Evolutionary conservation across 2,888 invertebrate genomes (phyloP).

Genomic region (Carcina quercana): DNA sequence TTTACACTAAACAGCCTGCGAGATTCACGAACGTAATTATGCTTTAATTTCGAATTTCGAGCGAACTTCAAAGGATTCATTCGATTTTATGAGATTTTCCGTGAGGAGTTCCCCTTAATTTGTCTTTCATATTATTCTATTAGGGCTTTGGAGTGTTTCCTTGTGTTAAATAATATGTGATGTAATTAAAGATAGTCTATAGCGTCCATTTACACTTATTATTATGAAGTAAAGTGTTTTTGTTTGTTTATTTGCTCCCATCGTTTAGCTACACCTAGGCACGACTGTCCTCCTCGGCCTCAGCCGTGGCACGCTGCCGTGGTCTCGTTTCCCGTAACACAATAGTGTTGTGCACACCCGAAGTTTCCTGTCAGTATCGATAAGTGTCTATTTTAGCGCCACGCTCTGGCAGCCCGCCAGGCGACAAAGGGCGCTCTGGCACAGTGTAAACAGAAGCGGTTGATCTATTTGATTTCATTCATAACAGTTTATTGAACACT

Average conservation of each 20-base stretch:
- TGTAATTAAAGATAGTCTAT: no score
- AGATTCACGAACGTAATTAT: not conserved
- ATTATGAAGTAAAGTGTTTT: no score
- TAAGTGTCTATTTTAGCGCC: constrained; percentile 41
- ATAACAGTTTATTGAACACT: no score
- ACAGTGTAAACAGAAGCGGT: constrained; percentile 12
- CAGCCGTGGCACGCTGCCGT: constrained; percentile 5
- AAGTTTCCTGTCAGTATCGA: constrained; percentile 42
- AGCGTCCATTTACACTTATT: no score
- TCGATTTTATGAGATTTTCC: constrained; percentile 33
- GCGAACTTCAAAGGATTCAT: constrained; percentile 8
- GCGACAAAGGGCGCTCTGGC: constrained; percentile 17
- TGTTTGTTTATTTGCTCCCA: no score
- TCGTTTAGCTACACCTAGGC: no score
- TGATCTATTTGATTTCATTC: no score
- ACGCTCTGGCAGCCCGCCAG: constrained; percentile 36
- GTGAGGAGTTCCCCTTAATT: constrained; percentile 25
- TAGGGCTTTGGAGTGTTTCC: constrained; percentile 17
- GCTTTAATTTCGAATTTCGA: not conserved
- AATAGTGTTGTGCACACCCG: constrained; percentile 43
- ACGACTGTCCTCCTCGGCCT: no score
- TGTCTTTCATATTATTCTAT: constrained; percentile 29
- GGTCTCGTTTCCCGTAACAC: constrained; percentile 35
- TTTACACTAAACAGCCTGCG: not conserved
- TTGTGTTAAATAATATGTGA: no score